Percentiles rank a stretch among this genome's conserved stretches.
Evolutionary conservation across 2,888 invertebrate genomes (phyloP).

Genomic region (Mesodorylaimus sp.): DNA sequence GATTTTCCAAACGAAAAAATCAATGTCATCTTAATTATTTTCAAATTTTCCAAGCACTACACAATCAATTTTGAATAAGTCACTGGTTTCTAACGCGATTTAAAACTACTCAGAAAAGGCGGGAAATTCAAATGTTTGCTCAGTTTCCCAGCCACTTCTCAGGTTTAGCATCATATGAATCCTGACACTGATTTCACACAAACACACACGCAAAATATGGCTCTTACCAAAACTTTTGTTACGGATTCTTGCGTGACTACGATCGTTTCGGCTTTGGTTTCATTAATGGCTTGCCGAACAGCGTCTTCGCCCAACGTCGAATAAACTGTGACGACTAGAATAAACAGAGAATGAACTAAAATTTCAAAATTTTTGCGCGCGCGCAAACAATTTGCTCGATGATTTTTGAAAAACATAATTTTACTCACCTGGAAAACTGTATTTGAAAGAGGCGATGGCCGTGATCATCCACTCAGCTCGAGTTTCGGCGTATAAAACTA

Average conservation of each 20-base stretch:
- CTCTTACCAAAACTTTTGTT: constrained; percentile 51
- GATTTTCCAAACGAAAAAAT: too few relatives aligned
- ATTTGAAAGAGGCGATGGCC: constrained; percentile 85
- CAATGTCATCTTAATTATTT: too few relatives aligned
- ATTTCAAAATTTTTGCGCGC: background rate
- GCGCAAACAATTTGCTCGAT: too few relatives aligned
- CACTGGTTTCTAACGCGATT: too few relatives aligned
- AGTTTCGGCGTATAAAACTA: constrained; percentile 91
- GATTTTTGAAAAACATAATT: background rate
- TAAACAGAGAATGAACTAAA: background rate
- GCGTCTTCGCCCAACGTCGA: constrained; percentile 91
- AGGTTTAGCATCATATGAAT: too few relatives aligned
- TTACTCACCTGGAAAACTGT: constrained; percentile 62
- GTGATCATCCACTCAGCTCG: constrained; percentile 93
- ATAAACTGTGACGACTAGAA: constrained; percentile 75
- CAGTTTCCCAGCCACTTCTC: too few relatives aligned
- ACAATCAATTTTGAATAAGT: too few relatives aligned
- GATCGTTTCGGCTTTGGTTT: constrained; percentile 79
- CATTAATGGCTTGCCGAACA: constrained; percentile 83
- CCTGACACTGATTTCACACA: too few relatives aligned
- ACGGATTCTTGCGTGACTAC: constrained; percentile 79
- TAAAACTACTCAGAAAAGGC: too few relatives aligned
- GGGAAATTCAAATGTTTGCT: too few relatives aligned
- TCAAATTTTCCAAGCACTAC: too few relatives aligned
- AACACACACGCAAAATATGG: too few relatives aligned